Evolutionary conservation across 2,888 invertebrate species (phyloP).

Genomic region (Drosophila buzzatii): DNA sequence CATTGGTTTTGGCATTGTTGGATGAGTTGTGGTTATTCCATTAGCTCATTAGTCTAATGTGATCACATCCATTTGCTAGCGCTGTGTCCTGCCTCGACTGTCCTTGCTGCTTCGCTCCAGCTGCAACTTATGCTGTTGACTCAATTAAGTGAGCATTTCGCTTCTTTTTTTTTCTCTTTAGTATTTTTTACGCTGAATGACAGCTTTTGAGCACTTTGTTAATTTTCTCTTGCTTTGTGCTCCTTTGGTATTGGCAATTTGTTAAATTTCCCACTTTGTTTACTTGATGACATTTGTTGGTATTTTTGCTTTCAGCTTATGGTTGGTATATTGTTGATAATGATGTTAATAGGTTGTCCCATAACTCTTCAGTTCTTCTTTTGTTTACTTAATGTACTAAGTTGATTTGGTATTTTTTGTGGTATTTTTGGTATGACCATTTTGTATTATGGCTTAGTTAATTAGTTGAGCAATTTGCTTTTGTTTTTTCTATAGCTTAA

Average conservation of each 20-base stretch:
- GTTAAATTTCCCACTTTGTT: background rate
- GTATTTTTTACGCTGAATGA: constrained; percentile 6
- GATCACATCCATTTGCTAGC: constrained; percentile 47
- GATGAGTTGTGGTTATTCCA: constrained; percentile 38
- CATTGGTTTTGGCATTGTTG: constrained; percentile 18
- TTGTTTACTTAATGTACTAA: background rate
- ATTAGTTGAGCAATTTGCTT: background rate
- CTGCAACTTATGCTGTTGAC: constrained; percentile 34
- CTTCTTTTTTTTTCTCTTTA: background rate
- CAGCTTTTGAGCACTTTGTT: constrained; percentile 5
- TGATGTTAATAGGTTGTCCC: background rate
- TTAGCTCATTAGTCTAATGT: constrained; percentile 71
- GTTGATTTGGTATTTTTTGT: background rate
- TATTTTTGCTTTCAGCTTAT: background rate
- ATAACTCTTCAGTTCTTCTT: background rate
- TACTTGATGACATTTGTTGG: background rate
- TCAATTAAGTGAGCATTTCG: constrained; percentile 18
- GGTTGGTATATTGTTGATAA: background rate
- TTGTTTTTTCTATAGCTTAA: background rate
- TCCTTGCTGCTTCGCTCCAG: constrained; percentile 3
- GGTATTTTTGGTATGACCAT: background rate
- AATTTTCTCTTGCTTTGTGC: background rate
- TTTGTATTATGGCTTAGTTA: background rate
- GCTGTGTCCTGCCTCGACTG: constrained; percentile 32
- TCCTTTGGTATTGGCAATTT: background rate